Evolutionary conservation across 2,888 invertebrate genomes (phyloP).

Genomic region (Tholera decimalis): DNA sequence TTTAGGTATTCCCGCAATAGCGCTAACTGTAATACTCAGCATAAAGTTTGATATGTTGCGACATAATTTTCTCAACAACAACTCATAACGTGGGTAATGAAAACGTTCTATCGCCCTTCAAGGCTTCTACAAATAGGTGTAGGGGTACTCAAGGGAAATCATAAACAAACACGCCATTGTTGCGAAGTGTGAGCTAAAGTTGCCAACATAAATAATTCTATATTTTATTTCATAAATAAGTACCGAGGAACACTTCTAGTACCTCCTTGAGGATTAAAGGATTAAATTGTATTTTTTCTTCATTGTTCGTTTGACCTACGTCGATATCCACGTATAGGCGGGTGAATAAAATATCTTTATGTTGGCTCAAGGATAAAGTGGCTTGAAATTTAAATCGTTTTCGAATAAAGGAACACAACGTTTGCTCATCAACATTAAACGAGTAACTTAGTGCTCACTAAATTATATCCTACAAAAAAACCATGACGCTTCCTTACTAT

Average conservation of each 20-base stretch:
- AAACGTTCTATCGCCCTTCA: conserved; percentile 67
- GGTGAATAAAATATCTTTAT: conserved; percentile 8
- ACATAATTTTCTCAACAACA: conserved; percentile 63
- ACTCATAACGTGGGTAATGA: conserved; percentile 65
- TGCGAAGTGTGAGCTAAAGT: conserved; percentile 67
- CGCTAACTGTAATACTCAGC: conserved; percentile 19
- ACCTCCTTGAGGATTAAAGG: conserved; percentile 61
- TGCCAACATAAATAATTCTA: conserved; percentile 66
- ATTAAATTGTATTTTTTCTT: conserved; percentile 54
- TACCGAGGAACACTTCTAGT: conserved; percentile 55
- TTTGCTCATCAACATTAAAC: background rate
- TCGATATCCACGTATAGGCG: conserved; percentile 1
- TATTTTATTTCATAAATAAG: conserved; percentile 66
- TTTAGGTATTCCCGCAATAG: conserved; percentile 13
- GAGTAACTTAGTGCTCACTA: background rate
- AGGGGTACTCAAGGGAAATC: conserved; percentile 66
- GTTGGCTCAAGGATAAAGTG: background rate
- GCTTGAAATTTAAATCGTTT: background rate
- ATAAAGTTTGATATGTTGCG: conserved; percentile 52
- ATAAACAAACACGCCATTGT: conserved; percentile 67
- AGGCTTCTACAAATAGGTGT: conserved; percentile 69
- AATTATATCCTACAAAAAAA: background rate
- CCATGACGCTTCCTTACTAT: background rate
- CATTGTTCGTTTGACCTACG: conserved; percentile 42
- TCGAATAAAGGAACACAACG: too few species aligned